Percentiles rank a stretch among this genome's conserved stretches.
Conservation (phyloP, 1,140 invertebrate species). For the Scylla paramamosain region DNA sequence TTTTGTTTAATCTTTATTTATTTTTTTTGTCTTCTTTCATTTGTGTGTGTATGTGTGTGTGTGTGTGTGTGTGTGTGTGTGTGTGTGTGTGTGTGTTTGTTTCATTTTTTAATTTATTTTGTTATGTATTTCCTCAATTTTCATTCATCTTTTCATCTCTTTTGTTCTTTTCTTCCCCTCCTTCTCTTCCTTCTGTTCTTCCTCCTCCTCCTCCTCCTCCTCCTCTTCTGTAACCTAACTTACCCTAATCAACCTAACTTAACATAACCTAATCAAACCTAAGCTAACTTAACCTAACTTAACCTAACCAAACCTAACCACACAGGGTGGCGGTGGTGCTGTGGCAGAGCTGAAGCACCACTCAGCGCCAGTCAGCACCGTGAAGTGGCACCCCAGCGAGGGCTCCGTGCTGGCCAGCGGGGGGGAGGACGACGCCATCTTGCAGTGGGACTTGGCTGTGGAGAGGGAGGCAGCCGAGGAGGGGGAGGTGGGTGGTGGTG, state of each 20-base stretch:
- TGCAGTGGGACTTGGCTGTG: constrained; percentile 96
- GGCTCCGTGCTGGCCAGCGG: constrained; percentile 95
- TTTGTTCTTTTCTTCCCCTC: not conserved
- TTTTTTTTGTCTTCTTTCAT: no score
- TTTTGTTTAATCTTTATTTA: no score
- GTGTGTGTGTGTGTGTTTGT: no score
- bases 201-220: not conserved
- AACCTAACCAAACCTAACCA: not conserved
- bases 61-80: no score
- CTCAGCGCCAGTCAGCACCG: constrained; percentile 93
- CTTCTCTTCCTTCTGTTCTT: not conserved
- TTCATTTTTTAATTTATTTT: no score
- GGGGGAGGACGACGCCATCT: constrained; percentile 97
- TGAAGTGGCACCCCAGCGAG: constrained; percentile 98
- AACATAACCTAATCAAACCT: no score
- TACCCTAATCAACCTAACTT: no score
- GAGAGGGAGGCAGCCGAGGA: constrained; percentile 87
- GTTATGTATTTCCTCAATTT: not conserved
- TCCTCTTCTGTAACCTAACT: not conserved
- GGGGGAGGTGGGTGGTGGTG: constrained; percentile 80
- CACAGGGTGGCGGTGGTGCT: constrained; percentile 81
- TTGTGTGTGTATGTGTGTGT: no score
- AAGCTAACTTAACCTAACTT: no score
- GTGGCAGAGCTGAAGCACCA: constrained; percentile 97
- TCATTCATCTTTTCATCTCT: not conserved